Conservation (phyloP, 2,113 vertebrate genomes). For the Scopus umbretta region DNA sequence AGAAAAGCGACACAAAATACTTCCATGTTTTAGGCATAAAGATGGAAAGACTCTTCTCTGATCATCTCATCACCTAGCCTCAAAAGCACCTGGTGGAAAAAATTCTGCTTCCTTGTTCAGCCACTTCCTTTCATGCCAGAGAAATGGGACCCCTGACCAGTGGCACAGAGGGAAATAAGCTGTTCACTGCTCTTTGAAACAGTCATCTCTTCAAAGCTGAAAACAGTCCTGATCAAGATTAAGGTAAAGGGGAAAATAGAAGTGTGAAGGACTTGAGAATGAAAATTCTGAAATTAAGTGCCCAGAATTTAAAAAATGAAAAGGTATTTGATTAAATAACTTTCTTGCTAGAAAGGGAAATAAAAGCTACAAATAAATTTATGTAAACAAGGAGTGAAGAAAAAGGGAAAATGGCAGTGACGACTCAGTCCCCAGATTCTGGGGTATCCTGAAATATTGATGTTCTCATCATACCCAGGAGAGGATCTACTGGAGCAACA, state of each 20-base stretch:
- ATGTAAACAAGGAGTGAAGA: not conserved
- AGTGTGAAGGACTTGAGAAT: not conserved
- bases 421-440: not conserved
- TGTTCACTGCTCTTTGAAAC: not conserved
- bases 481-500: not conserved
- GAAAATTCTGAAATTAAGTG: not conserved
- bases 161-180: not conserved
- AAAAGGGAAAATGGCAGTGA: not conserved
- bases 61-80: not conserved
- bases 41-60: not conserved
- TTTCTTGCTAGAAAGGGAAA: not conserved
- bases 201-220: not conserved
- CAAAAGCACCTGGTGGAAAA: not conserved
- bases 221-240: not conserved
- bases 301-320: not conserved
- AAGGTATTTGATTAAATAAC: not conserved
- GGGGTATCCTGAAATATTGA: not conserved
- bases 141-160: not conserved
- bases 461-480: not conserved
- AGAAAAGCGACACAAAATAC: not conserved
- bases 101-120: not conserved
- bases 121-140: not conserved
- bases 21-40: not conserved
- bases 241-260: not conserved
- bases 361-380: not conserved